Conservation (phyloP, 92 coral and sea anemone species). For the Meandrina meandrites region DNA sequence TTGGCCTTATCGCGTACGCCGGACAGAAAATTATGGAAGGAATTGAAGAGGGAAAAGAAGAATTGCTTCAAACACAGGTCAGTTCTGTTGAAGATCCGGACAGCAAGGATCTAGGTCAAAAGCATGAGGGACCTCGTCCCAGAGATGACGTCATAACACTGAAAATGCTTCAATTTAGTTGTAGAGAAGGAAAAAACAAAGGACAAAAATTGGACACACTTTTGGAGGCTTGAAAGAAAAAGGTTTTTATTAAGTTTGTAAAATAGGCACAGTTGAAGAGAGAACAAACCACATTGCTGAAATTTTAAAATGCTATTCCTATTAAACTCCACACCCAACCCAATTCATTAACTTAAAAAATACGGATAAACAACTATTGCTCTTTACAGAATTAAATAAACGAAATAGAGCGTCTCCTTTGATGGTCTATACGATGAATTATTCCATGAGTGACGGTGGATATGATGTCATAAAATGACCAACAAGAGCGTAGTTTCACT, state of each 20-base stretch:
- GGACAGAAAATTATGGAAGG: slow-evolving; percentile 70
- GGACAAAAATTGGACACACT: not conserved
- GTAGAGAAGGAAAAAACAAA: not conserved
- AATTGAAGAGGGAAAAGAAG: slow-evolving; percentile 19
- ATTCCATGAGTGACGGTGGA: too few relatives aligned
- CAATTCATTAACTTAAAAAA: too few relatives aligned
- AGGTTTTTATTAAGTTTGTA: not conserved
- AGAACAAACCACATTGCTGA: too few relatives aligned
- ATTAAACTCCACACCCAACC: too few relatives aligned
- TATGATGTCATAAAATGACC: too few relatives aligned
- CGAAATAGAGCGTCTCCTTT: too few relatives aligned
- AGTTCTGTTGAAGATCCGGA: not conserved
- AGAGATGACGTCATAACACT: slow-evolving; percentile 6
- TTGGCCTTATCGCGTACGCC: slow-evolving; percentile 60
- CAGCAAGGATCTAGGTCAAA: not conserved
- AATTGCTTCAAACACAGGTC: not conserved
- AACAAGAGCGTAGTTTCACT: too few relatives aligned
- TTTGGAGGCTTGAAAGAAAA: not conserved
- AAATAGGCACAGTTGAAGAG: too few relatives aligned
- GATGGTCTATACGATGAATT: too few relatives aligned
- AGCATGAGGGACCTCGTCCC: not conserved
- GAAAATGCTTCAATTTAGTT: not conserved
- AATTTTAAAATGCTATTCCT: too few relatives aligned
- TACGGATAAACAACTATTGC: too few relatives aligned
- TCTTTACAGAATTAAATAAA: too few relatives aligned